Evolutionary conservation across 2,888 invertebrate genomes (phyloP), one percentile per base, ranked within the genome.

Genomic region (Dryomyza anilis): DNA sequence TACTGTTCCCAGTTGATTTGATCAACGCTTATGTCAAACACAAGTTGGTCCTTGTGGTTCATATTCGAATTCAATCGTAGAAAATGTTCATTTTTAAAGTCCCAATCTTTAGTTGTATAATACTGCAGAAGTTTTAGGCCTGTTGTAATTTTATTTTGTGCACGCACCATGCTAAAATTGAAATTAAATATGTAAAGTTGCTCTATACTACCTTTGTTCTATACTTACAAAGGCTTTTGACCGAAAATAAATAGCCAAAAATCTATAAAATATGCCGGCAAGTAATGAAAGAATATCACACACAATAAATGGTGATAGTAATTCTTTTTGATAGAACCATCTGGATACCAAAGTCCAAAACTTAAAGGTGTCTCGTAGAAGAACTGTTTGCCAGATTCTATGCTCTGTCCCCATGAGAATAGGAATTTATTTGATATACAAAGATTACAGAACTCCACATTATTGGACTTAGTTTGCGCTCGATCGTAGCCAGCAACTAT

Each of bases 401-500:
- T 85, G 46, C 94, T 89, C 63, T 90, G 87, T 1, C 91, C 92
- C 98, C 98, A 98, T 0, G 91, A 91, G 50, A 96, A 82, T 0
- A 93, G 89, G 71, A 94, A 92, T 48, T 91, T 86, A 7, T 86
- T 87, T 0, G 94, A 91, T 21, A 91, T 88, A 6, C 93, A 92
- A 64, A 93, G 86, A 79, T 96, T 95, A 82, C 77, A 79, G 61
- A 78, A 83, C 33, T 82, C 77, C 1, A 80, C 72, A 67, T 81
- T 80, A 77, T 73, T 71, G 2, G 67, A 60, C 36, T 74, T 71
- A 36, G 68, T 72, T 21, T 72, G 70, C 6, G 85, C 87, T 5
- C 86, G 86, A 65, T 89, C 87, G 86, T 92, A 93, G 0, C 90
- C 91, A 0, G 92, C 86, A 0, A 90, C 83, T 30, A 96, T 89